Conservation (phyloP, 2,888 invertebrate genomes). For the Phytoseiulus persimilis region DNA sequence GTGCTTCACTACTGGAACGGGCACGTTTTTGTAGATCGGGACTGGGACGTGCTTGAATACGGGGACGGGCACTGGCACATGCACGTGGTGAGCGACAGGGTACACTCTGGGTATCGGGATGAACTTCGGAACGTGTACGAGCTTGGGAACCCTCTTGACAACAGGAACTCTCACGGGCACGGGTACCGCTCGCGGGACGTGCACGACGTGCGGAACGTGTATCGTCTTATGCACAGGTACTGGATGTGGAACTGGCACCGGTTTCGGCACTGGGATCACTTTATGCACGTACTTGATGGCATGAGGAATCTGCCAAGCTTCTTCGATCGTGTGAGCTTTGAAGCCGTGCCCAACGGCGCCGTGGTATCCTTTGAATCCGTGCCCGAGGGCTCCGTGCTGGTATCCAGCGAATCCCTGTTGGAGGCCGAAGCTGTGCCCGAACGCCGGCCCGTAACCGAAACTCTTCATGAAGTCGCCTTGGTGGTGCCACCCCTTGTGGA, state of each 20-base stretch:
- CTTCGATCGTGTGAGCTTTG: constrained; percentile 17
- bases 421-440: constrained; percentile 7
- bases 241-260: background rate
- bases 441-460: constrained; percentile 21
- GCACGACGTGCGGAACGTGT: background rate
- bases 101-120: constrained; percentile 1
- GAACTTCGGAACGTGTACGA: background rate
- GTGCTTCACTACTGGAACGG: background rate
- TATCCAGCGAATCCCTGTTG: background rate
- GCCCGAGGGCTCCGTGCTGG: background rate
- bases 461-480: background rate
- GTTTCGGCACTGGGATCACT: constrained; percentile 8
- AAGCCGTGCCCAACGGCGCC: background rate
- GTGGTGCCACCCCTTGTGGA: constrained; percentile 22
- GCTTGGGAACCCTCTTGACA: background rate
- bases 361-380: background rate
- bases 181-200: constrained; percentile 6
- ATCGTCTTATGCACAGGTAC: constrained; percentile 9
- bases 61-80: background rate
- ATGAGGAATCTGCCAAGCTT: constrained; percentile 17
- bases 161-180: background rate
- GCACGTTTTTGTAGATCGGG: constrained; percentile 17
- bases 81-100: background rate
- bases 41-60: constrained; percentile 11
- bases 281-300: constrained; percentile 16